Evolutionary conservation across 2,888 invertebrate genomes (phyloP).

Genomic region (Ctena decussata): DNA sequence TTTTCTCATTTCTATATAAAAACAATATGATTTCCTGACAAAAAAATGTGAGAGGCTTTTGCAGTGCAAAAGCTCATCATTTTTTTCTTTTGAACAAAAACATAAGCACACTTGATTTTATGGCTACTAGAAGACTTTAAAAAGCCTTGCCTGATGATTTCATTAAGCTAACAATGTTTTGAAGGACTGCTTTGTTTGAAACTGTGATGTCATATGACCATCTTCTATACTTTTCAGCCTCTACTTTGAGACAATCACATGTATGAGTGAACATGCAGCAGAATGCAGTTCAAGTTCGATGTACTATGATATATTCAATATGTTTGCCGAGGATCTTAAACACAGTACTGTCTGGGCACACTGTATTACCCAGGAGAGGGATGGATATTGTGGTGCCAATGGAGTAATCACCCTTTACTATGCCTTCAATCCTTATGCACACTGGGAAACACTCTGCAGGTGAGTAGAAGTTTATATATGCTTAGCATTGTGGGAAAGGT

Average conservation of each 20-base stretch:
- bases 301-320: background rate
- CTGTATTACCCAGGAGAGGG: conserved; percentile 31
- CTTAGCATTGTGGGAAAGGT: background rate
- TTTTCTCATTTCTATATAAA: no score
- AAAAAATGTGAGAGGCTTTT: no score
- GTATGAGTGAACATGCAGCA: conserved; percentile 31
- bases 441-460: conserved; percentile 25
- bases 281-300: conserved; percentile 17
- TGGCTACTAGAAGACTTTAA: no score
- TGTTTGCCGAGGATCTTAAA: conserved; percentile 8
- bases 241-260: conserved; percentile 24
- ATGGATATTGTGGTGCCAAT: conserved; percentile 45
- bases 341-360: conserved; percentile 22
- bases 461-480: background rate
- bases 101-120: no score
- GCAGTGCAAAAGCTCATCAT: no score
- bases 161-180: no score
- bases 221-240: conserved; percentile 21
- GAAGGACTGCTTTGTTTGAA: no score
- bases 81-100: no score
- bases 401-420: conserved; percentile 13
- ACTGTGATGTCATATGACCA: no score
- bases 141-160: no score
- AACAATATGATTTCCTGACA: no score
- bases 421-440: conserved; percentile 28